These are phyloP conservation scores for Rhombomys opimus DNA, from an alignment of 2,113 vertebrate genomes.

Conservation along the genomic window DNA sequence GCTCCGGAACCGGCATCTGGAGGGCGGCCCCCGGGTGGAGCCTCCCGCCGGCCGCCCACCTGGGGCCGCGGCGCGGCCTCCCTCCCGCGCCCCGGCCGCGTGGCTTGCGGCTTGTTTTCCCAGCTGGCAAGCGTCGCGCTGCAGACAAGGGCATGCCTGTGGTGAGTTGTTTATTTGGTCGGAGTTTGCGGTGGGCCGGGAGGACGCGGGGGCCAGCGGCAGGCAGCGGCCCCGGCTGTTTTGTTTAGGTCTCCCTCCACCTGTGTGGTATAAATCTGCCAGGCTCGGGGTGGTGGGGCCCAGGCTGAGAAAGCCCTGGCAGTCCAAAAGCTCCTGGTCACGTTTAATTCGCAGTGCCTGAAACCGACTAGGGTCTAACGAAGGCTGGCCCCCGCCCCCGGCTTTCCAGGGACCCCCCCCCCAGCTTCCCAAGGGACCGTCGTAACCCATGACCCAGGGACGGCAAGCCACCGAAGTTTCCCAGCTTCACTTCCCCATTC, in stretches of 20 bases:
- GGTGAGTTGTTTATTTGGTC: conserved; percentile 78
- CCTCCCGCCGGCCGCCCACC: background rate
- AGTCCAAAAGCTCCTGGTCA: conserved; percentile 11
- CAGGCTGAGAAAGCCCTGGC: background rate
- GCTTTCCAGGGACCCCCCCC: background rate
- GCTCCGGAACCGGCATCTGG: background rate
- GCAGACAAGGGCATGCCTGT: conserved; percentile 73
- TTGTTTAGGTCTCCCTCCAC: conserved; percentile 77
- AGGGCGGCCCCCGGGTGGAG: background rate
- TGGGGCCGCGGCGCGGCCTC: conserved; percentile 36
- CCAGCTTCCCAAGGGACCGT: background rate
- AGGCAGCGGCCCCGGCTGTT: conserved; percentile 62
- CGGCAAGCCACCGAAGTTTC: background rate
- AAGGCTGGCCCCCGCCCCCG: background rate
- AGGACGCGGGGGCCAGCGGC: conserved; percentile 60
- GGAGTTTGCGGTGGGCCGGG: conserved; percentile 60
- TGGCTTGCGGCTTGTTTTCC: conserved; percentile 82
- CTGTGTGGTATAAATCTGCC: conserved; percentile 77
- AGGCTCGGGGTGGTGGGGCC: background rate
- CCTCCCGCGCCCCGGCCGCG: conserved; percentile 60
- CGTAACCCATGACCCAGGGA: background rate
- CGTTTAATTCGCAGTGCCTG: background rate
- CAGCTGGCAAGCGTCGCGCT: conserved; percentile 69
- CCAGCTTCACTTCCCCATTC: background rate
- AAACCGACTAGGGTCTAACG: background rate